phyloP scores from a whole-genome alignment of 2,888 invertebrate species.

The Phengaris arion region DNA sequence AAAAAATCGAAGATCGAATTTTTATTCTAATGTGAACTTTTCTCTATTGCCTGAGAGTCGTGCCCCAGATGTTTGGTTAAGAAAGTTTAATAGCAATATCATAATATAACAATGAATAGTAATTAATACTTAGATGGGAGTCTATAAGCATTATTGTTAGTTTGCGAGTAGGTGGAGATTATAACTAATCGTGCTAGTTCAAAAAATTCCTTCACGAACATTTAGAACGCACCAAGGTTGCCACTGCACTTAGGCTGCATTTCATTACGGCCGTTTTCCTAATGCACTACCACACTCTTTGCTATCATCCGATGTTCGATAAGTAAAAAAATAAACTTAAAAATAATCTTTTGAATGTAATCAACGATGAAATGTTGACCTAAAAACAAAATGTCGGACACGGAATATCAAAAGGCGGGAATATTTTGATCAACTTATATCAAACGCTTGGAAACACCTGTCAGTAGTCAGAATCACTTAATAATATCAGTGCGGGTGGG shows the following conservation, averaged over 20 bases:
- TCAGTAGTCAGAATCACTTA: slow-evolving; percentile 5
- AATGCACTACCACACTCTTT: neutral
- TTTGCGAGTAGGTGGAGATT: neutral
- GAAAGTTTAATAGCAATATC: neutral
- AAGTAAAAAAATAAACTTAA: neutral
- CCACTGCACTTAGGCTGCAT: neutral
- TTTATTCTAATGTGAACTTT: too few relatives aligned
- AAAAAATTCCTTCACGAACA: slow-evolving; percentile 18
- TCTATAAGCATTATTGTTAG: neutral
- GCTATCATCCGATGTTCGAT: slow-evolving; percentile 6
- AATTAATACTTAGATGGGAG: too few relatives aligned
- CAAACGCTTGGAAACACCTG: slow-evolving; percentile 23
- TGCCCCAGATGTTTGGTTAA: neutral
- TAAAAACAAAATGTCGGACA: neutral
- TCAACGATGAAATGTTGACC: slow-evolving; percentile 22
- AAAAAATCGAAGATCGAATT: too few relatives aligned
- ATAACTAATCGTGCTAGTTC: neutral
- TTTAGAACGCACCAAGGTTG: slow-evolving; percentile 6
- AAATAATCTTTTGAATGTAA: neutral
- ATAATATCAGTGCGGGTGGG: neutral
- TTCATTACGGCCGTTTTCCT: neutral
- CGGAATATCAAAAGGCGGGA: neutral
- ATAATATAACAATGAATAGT: too few relatives aligned
- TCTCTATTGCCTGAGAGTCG: too few relatives aligned
- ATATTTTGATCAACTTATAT: neutral